Evolutionary conservation across 2,113 vertebrate species (phyloP).

Genomic region (Apus apus): DNA sequence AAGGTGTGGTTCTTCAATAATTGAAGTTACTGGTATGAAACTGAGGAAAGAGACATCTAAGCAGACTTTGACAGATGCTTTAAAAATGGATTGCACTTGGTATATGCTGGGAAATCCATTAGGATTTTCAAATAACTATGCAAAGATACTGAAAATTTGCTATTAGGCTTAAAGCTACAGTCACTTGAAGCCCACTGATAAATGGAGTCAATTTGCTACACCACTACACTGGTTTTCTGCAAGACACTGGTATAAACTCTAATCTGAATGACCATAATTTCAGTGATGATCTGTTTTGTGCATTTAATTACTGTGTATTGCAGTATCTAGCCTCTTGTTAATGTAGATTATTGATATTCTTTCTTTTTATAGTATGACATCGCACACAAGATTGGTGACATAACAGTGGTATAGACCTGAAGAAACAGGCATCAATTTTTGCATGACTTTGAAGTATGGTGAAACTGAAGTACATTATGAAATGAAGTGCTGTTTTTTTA

Average conservation of each 20-base stretch:
- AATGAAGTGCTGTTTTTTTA: slow-evolving; percentile 56
- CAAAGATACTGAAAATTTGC: background rate
- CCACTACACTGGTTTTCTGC: background rate
- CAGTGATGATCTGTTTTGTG: background rate
- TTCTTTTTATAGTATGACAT: slow-evolving; percentile 77
- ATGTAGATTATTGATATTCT: slow-evolving; percentile 62
- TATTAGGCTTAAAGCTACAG: background rate
- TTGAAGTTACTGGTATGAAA: background rate
- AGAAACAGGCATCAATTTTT: slow-evolving; percentile 60
- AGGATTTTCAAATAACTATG: background rate
- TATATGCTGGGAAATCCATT: background rate
- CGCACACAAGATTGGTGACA: slow-evolving; percentile 73
- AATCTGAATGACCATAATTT: background rate
- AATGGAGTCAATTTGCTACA: background rate
- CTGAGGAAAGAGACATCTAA: background rate
- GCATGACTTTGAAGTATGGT: slow-evolving; percentile 68
- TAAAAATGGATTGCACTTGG: background rate
- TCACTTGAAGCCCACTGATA: background rate
- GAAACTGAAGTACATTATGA: slow-evolving; percentile 66
- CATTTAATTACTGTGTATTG: background rate
- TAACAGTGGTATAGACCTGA: slow-evolving; percentile 79
- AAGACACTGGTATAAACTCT: background rate
- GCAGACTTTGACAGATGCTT: background rate
- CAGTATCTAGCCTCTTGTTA: background rate
- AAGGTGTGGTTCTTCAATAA: background rate